Evolutionary conservation across 64 coral and sea anemone genomes (phyloP).

Genomic region (Pocillopora damicornis): DNA sequence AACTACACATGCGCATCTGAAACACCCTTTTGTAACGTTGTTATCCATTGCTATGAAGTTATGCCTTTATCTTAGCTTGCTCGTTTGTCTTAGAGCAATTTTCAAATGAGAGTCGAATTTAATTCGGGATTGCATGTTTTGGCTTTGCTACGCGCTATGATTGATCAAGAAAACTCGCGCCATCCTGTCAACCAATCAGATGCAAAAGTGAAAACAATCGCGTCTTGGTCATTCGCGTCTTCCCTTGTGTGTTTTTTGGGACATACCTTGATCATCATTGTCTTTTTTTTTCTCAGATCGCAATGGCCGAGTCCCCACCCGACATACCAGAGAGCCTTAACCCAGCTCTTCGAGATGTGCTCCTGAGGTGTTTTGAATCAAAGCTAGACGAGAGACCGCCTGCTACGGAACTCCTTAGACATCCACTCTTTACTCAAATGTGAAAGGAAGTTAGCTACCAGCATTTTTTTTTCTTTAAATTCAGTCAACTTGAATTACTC

Average conservation of each 20-base stretch:
- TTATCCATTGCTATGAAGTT: no score
- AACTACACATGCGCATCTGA: no score
- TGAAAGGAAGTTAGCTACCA: not conserved
- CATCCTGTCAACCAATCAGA: no score
- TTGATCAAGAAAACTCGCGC: no score
- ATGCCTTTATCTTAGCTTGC: no score
- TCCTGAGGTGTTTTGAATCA: conserved; percentile 81
- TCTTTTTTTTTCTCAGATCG: conserved; percentile 67
- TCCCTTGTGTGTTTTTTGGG: not conserved
- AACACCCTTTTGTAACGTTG: no score
- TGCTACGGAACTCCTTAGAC: conserved; percentile 78
- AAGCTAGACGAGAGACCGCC: conserved; percentile 75
- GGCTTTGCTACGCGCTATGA: no score
- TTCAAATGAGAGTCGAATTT: no score
- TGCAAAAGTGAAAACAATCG: no score
- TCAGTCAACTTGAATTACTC: not conserved
- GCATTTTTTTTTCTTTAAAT: not conserved
- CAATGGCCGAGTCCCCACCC: conserved; percentile 70
- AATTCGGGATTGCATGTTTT: no score
- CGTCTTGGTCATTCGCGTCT: no score
- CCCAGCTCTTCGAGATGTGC: conserved; percentile 79
- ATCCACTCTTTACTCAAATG: conserved; percentile 85
- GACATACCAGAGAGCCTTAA: conserved; percentile 87
- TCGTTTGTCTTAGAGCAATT: no score
- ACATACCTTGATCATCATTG: not conserved